Percentiles rank a stretch among this genome's conserved stretches.
phyloP scores from a whole-genome alignment of 1,140 invertebrate species.

The Ruditapes philippinarum region DNA sequence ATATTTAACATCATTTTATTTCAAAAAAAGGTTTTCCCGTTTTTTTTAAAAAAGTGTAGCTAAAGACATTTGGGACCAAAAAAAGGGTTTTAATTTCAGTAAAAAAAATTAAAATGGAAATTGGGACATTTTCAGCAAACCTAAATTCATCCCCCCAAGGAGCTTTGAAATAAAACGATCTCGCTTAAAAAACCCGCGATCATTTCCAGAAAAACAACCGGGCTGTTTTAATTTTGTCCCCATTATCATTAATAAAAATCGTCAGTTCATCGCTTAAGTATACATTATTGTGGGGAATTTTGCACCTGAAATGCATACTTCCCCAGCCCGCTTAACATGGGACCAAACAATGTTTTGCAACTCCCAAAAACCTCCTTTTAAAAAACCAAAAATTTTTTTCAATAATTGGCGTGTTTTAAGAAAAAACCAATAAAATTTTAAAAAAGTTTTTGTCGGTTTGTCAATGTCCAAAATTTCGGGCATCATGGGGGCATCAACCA shows the following conservation, averaged over 20 bases:
- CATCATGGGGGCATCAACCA: slow-evolving; percentile 71
- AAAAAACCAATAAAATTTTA: slow-evolving; percentile 76
- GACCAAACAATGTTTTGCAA: slow-evolving; percentile 75
- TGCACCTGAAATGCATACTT: slow-evolving; percentile 74
- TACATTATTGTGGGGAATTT: slow-evolving; percentile 84
- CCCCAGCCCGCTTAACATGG: slow-evolving; percentile 76
- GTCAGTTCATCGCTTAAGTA: neutral
- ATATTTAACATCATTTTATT: neutral
- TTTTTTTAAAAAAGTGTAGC: too few species aligned
- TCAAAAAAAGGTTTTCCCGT: neutral
- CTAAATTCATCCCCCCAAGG: neutral
- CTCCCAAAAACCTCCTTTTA: slow-evolving; percentile 80
- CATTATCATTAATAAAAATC: neutral
- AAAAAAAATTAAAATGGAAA: neutral
- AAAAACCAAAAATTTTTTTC: slow-evolving; percentile 76
- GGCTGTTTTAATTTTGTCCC: neutral
- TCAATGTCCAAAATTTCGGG: slow-evolving; percentile 74
- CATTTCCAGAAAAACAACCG: neutral
- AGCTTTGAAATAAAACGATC: neutral
- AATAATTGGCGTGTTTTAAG: slow-evolving; percentile 75
- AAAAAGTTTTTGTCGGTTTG: slow-evolving; percentile 73
- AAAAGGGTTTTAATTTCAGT: neutral
- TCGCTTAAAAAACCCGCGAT: neutral
- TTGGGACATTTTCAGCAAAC: neutral
- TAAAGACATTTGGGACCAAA: neutral